Evolutionary conservation across 2,888 invertebrate genomes (phyloP), one percentile per base, ranked within the genome.

Genomic region (Limnephilus rhombicus): DNA sequence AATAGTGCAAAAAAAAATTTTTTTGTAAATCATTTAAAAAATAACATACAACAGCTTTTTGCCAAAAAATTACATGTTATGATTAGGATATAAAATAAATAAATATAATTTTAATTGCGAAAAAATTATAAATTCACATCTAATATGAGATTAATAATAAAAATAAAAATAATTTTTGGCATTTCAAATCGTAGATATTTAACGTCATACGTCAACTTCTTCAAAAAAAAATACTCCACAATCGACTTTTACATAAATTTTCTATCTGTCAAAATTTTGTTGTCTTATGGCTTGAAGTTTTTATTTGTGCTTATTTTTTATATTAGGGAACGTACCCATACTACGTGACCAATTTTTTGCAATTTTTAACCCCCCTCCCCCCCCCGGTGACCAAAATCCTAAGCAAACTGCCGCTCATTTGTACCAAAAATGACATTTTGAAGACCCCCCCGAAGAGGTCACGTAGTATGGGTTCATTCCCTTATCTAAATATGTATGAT

Each of bases 111-210:
- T n/a, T 18, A 68, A 24, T 9, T 68, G 9, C 24, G 68, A 68
- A 68, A 68, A 68, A 24, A 68, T 7, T 0, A 24, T 2, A 24
- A 68, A 68, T 24, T 24, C 15, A 49, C 24, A 68, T 68, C 7
- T 80, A 37, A n/a, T 41, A 5, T 41, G 80, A 80, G 45, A 80
- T 89, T 89, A 45, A 37, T n/a, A 9, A 80, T 89, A 89, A 89
- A 85, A n/a, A n/a, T 68, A 34, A 37, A 88, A 18, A 24, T 24
- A 68, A 68, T 68, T 68, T 68, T 68, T 68, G 68, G 68, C 68
- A 68, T 68, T 68, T 68, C 68, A 68, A 68, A 68, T 68, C 24
- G 68, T 68, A 68, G 68, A 68, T 68, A 24, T 68, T 68, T 9
- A 9, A 68, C 7, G 7, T n/a, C 9, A 68, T 24, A 68, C 24